Evolutionary conservation across 2,797 vertebrate species (phyloP).

Genomic region (Rhinichthys osculus): DNA sequence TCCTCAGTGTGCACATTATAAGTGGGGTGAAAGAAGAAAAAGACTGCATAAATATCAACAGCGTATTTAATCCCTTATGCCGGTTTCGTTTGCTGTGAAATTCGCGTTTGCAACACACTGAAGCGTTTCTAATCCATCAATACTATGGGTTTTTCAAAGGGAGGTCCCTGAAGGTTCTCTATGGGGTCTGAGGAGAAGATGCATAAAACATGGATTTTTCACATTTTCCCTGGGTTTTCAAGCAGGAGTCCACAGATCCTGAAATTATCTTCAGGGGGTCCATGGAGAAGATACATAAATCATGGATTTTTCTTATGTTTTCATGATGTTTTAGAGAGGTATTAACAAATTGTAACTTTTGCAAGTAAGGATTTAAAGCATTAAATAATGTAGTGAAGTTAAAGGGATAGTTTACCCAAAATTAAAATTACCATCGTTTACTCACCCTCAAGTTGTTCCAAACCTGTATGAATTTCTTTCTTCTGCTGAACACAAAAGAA

Average conservation of each 20-base stretch:
- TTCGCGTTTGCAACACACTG: slow-evolving; percentile 13
- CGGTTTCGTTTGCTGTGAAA: slow-evolving; percentile 27
- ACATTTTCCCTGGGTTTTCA: slow-evolving; percentile 37
- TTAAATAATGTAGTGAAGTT: background rate
- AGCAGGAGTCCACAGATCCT: background rate
- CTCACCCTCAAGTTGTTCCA: background rate
- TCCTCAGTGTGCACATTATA: slow-evolving; percentile 65
- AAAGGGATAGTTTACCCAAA: background rate
- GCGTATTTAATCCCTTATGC: slow-evolving; percentile 21
- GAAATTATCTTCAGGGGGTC: slow-evolving; percentile 1
- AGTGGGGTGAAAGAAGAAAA: slow-evolving; percentile 57
- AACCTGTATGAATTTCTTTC: background rate
- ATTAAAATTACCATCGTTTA: background rate
- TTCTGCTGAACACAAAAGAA: no score
- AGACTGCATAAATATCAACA: slow-evolving; percentile 34
- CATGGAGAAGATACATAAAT: background rate
- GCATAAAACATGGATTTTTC: slow-evolving; percentile 60
- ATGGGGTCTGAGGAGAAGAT: background rate
- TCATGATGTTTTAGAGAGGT: background rate
- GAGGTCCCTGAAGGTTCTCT: slow-evolving; percentile 7
- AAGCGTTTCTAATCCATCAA: slow-evolving; percentile 31
- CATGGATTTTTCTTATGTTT: background rate
- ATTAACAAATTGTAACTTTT: background rate
- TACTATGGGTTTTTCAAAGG: slow-evolving; percentile 5
- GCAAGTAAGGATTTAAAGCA: background rate